A percentile compares a stretch with the other conserved stretches of the same genome.
Conservation (phyloP, 2,113 vertebrate species). For the Scolopax mira region DNA sequence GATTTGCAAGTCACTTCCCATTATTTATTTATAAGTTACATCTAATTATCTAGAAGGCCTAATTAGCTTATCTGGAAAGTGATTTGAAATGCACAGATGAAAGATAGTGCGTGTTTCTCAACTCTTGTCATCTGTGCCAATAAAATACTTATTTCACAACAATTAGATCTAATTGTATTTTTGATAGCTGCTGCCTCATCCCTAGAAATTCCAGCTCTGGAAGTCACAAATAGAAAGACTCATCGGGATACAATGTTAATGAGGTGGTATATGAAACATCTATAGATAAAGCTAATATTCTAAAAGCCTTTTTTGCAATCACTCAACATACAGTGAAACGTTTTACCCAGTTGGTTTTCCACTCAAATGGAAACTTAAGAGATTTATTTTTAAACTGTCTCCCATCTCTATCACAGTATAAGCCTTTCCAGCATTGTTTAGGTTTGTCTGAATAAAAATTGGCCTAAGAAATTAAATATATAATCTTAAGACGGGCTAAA, state of each 20-base stretch:
- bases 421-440: background rate
- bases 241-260: background rate
- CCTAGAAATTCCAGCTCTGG: conserved; percentile 37
- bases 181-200: conserved; percentile 21
- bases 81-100: conserved; percentile 38
- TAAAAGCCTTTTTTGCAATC: background rate
- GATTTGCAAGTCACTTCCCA: conserved; percentile 9
- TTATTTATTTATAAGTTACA: conserved; percentile 40
- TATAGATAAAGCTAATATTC: background rate
- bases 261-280: background rate
- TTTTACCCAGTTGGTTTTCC: background rate
- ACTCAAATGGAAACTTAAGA: background rate
- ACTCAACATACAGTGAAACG: background rate
- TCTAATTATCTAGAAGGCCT: conserved; percentile 29
- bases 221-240: conserved; percentile 14
- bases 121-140: conserved; percentile 14
- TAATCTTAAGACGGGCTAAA: background rate
- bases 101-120: conserved; percentile 26
- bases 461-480: background rate
- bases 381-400: background rate
- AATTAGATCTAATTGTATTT: conserved; percentile 48
- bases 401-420: background rate
- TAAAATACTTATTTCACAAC: conserved; percentile 45
- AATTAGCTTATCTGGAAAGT: conserved; percentile 42
- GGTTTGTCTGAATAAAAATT: background rate